These are phyloP conservation scores for Spilogale gracilis DNA, from an alignment of 2,113 vertebrate species.

Conservation along the genomic window DNA sequence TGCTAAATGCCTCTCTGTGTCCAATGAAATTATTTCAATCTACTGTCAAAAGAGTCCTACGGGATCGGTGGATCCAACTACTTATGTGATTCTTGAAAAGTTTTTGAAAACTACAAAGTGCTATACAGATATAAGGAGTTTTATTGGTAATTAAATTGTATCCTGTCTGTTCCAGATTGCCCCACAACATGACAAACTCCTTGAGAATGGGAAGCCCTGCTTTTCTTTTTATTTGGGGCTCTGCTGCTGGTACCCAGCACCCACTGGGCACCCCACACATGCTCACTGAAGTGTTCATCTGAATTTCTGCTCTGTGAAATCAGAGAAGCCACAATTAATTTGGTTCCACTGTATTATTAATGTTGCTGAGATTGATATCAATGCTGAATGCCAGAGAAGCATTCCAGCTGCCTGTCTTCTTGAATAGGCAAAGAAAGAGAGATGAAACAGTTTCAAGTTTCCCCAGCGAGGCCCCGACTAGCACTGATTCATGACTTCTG, in stretches of 20 bases:
- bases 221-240: neutral
- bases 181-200: too few species aligned
- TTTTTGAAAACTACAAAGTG: neutral
- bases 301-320: neutral
- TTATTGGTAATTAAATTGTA: neutral
- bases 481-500: neutral
- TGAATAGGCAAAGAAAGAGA: neutral
- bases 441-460: neutral
- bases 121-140: neutral
- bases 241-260: neutral
- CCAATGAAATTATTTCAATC: neutral
- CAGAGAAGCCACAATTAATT: neutral
- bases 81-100: neutral
- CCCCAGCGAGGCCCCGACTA: neutral
- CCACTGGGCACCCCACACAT: neutral
- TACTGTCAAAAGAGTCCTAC: neutral
- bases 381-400: neutral
- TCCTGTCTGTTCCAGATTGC: neutral
- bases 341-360: neutral
- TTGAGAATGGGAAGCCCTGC: neutral
- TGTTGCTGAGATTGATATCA: neutral
- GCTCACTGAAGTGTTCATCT: neutral
- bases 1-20: neutral
- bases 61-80: neutral
- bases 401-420: conserved; percentile 17